Percentiles rank a stretch among this genome's conserved stretches.
phyloP scores from a whole-genome alignment of 2,797 vertebrate species.

The Bucorvus abyssinicus region DNA sequence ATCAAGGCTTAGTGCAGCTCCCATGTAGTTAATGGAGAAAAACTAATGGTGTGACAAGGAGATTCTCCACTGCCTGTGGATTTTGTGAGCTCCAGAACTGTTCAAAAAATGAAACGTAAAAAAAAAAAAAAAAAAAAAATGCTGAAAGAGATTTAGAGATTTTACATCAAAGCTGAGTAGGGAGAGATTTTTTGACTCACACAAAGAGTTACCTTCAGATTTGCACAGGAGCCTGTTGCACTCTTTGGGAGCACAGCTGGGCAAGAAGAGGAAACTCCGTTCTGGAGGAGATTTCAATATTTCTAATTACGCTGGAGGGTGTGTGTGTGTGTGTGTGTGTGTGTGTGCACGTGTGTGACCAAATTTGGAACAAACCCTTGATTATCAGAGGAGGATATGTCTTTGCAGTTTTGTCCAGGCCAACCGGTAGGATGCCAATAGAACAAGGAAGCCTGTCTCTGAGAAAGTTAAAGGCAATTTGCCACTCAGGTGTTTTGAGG shows the following conservation, averaged over 20 bases:
- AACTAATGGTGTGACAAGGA: not conserved
- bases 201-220: not conserved
- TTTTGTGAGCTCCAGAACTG: not conserved
- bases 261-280: not conserved
- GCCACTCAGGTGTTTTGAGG: not conserved
- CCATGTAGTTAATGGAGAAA: not conserved
- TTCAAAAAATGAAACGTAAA: not conserved
- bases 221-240: not conserved
- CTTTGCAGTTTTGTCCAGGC: not conserved
- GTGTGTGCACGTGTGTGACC: rapidly evolving
- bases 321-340: no score
- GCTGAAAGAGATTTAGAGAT: not conserved
- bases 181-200: not conserved
- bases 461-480: not conserved
- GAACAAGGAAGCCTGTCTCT: not conserved
- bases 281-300: not conserved
- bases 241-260: not conserved
- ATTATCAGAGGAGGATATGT: not conserved
- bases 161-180: not conserved
- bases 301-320: not conserved
- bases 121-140: not conserved
- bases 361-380: not conserved
- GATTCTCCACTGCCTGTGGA: not conserved
- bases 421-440: not conserved
- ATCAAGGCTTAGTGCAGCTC: not conserved